Conservation (phyloP, 2,113 vertebrate genomes). For the Nibea albiflora region DNA sequence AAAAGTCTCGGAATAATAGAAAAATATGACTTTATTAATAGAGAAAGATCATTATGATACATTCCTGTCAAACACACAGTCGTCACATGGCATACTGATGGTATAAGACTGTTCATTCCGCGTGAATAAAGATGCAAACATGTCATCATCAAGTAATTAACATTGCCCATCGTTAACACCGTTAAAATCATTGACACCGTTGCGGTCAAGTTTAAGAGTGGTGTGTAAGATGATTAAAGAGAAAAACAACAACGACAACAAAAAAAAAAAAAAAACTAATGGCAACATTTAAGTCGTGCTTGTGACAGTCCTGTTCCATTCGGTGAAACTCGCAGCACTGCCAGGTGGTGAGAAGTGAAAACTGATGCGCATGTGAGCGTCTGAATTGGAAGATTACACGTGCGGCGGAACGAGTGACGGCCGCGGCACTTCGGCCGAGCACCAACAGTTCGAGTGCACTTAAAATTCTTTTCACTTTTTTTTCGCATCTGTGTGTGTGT, state of each 20-base stretch:
- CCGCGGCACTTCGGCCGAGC: slow-evolving; percentile 49
- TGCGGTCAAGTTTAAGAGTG: slow-evolving; percentile 57
- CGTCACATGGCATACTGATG: slow-evolving; percentile 73
- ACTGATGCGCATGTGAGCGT: slow-evolving; percentile 12
- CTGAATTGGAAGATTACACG: slow-evolving; percentile 20
- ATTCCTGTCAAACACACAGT: slow-evolving; percentile 81
- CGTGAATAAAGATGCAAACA: slow-evolving; percentile 70
- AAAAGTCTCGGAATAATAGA: slow-evolving; percentile 81
- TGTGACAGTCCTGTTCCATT: slow-evolving; percentile 4
- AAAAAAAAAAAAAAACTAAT: neutral
- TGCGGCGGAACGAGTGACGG: slow-evolving; percentile 24
- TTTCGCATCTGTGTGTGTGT: slow-evolving; percentile 3
- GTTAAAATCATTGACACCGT: slow-evolving; percentile 53
- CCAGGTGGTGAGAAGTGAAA: slow-evolving; percentile 11
- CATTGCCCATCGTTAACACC: slow-evolving; percentile 42
- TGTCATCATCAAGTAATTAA: slow-evolving; percentile 51
- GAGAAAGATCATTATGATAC: slow-evolving; percentile 90
- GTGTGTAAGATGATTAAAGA: slow-evolving; percentile 25
- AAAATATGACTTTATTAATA: slow-evolving; percentile 99
- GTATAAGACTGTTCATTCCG: slow-evolving; percentile 80
- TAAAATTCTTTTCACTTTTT: slow-evolving; percentile 49
- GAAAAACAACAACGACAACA: neutral
- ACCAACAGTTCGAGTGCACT: slow-evolving; percentile 49
- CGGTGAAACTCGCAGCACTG: neutral
- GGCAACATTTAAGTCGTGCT: slow-evolving; percentile 38